phyloP scores from a whole-genome alignment of 1,140 invertebrate species.

The Araneus ventricosus region DNA sequence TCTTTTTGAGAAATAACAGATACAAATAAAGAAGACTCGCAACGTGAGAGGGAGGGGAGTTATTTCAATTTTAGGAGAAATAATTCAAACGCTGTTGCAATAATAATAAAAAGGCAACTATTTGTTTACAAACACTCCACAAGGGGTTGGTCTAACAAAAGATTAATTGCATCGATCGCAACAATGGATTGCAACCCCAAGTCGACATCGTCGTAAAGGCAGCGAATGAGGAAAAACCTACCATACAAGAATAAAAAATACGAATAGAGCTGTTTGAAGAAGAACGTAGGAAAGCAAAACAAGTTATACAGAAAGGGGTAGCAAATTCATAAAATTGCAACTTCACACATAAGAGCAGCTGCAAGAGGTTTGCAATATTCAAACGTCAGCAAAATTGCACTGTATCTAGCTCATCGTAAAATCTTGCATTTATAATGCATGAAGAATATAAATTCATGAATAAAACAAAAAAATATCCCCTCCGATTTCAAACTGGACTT shows the following conservation, averaged over 20 bases:
- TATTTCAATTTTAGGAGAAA: no score
- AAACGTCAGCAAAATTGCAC: conserved; percentile 6
- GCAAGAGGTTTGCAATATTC: background rate
- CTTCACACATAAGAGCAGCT: background rate
- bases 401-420: background rate
- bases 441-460: background rate
- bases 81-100: no score
- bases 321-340: background rate
- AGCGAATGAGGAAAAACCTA: background rate
- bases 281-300: background rate
- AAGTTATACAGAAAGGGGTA: background rate
- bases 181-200: background rate
- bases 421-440: background rate
- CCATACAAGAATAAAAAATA: background rate
- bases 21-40: no score
- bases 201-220: background rate
- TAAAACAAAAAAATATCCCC: background rate
- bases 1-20: no score
- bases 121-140: no score
- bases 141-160: no score
- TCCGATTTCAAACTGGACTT: no score
- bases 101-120: no score
- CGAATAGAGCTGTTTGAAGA: background rate
- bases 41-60: no score
- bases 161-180: background rate